A percentile compares a stretch with the other conserved stretches of the same genome.
Evolutionary conservation across 2,888 invertebrate genomes (phyloP).

Genomic region (Leucoptera coffeella): DNA sequence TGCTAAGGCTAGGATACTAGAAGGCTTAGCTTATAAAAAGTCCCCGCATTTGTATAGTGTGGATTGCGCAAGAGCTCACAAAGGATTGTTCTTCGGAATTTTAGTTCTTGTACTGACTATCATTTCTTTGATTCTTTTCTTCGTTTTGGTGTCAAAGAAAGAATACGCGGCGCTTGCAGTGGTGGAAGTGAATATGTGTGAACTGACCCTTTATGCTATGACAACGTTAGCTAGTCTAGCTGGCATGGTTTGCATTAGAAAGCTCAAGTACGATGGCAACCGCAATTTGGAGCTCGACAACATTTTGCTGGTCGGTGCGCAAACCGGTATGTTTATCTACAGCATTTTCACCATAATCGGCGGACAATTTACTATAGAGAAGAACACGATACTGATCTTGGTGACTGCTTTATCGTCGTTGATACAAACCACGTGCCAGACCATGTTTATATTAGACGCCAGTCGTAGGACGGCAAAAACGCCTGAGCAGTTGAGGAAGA

Average conservation of each 20-base stretch:
- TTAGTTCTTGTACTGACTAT: conserved; percentile 82
- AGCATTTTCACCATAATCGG: conserved; percentile 92
- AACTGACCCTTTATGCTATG: conserved; percentile 78
- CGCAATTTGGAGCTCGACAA: conserved; percentile 83
- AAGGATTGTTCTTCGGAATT: conserved; percentile 87
- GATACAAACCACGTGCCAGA: conserved; percentile 84
- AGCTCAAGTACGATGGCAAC: conserved; percentile 76
- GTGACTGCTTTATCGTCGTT: conserved; percentile 80
- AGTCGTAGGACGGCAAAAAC: conserved; percentile 78
- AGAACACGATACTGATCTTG: conserved; percentile 74
- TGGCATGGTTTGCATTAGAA: conserved; percentile 83
- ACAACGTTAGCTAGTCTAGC: conserved; percentile 80
- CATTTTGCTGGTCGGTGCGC: conserved; percentile 85
- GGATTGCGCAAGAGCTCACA: conserved; percentile 90
- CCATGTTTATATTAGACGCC: conserved; percentile 86
- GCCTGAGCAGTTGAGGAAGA: conserved; percentile 74
- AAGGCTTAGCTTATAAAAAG: conserved; percentile 59
- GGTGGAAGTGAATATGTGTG: conserved; percentile 85
- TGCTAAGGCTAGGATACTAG: conserved; percentile 45
- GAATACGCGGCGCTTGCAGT: conserved; percentile 78
- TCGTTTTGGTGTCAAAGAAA: conserved; percentile 76
- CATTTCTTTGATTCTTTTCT: conserved; percentile 85
- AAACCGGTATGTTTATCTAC: conserved; percentile 91
- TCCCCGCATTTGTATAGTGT: conserved; percentile 89
- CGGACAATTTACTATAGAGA: conserved; percentile 79